phyloP scores from a whole-genome alignment of 2,797 vertebrate species.

The Helicolenus hilgendorfi region DNA sequence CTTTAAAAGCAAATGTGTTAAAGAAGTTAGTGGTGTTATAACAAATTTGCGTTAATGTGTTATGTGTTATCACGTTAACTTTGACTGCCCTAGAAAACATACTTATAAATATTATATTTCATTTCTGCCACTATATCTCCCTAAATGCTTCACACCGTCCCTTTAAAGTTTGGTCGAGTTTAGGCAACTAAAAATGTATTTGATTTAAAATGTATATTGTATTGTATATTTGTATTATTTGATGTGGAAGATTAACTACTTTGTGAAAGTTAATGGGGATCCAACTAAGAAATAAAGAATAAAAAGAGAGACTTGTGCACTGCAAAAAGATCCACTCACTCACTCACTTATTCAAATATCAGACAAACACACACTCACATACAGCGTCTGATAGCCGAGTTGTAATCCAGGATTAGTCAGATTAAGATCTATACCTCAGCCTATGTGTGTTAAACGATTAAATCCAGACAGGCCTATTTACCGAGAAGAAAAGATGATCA shows the following conservation, averaged over 20 bases:
- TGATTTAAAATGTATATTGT: not conserved
- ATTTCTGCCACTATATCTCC: too few species aligned
- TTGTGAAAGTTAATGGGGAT: not conserved
- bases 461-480: conserved; percentile 53
- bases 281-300: not conserved
- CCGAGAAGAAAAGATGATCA: conserved; percentile 20
- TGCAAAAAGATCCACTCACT: not conserved
- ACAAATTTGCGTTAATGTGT: too few species aligned
- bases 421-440: conserved; percentile 69
- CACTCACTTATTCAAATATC: conserved; percentile 28
- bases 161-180: too few species aligned
- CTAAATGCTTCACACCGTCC: too few species aligned
- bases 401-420: conserved; percentile 74
- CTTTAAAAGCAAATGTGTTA: too few species aligned
- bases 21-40: too few species aligned
- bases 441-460: conserved; percentile 51
- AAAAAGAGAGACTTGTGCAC: not conserved
- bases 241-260: not conserved
- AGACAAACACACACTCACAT: not conserved
- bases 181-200: not conserved
- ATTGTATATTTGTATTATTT: not conserved
- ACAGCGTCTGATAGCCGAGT: conserved; percentile 17
- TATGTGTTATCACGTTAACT: too few species aligned
- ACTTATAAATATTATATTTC: too few species aligned
- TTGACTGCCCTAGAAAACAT: too few species aligned